phyloP scores from a whole-genome alignment of 2,797 vertebrate species.

The Diglossa cyanea region DNA sequence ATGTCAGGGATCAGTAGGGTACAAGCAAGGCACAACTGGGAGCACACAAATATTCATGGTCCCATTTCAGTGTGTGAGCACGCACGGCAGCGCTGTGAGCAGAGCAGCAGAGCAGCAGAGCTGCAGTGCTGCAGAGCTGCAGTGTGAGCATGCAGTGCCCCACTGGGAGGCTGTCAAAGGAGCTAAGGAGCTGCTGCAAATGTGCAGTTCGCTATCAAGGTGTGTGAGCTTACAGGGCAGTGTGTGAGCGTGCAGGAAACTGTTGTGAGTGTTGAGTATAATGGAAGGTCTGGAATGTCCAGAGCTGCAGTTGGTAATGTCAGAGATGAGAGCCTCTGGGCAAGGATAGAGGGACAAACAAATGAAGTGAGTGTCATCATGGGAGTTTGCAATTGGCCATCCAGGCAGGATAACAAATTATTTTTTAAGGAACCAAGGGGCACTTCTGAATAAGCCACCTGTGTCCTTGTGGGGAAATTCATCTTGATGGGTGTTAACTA shows the following conservation, averaged over 20 bases:
- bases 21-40: not conserved
- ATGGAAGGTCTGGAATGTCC: not conserved
- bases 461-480: not conserved
- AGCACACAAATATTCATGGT: rapidly evolving
- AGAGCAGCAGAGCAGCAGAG: not conserved
- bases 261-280: too few species aligned
- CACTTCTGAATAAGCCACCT: not conserved
- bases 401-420: not conserved
- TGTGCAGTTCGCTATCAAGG: rapidly evolving
- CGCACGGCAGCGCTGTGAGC: rapidly evolving
- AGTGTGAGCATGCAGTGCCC: rapidly evolving
- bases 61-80: rapidly evolving
- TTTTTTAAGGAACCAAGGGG: not conserved
- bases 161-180: not conserved
- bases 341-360: not conserved
- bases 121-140: not conserved
- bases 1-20: not conserved
- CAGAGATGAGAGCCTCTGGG: not conserved
- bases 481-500: not conserved
- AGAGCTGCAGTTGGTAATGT: not conserved
- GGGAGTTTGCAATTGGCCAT: not conserved
- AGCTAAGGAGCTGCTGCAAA: not conserved
- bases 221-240: not conserved
- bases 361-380: rapidly evolving
- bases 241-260: not conserved